Percentiles rank a stretch among this genome's conserved stretches.
Evolutionary conservation across 1,140 invertebrate genomes (phyloP).

Genomic region (Saccostrea cuccullata): DNA sequence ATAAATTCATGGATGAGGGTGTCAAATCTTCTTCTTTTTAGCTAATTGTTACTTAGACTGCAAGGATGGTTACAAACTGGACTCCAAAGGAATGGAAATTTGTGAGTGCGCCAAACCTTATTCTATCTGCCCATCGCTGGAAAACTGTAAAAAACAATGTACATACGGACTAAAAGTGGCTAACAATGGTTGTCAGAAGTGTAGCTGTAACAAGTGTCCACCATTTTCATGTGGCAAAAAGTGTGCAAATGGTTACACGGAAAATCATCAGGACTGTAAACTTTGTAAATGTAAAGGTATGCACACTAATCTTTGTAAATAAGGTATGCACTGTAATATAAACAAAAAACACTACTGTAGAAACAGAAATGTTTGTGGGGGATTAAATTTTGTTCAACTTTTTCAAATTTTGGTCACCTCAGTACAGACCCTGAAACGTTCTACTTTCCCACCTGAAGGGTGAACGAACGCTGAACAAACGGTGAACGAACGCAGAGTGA

Average conservation of each 20-base stretch:
- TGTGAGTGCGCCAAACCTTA: slow-evolving; percentile 74
- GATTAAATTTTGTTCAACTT: no score
- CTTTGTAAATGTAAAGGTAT: slow-evolving; percentile 80
- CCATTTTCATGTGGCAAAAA: slow-evolving; percentile 77
- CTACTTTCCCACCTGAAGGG: no score
- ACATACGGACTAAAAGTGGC: slow-evolving; percentile 72
- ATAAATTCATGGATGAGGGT: no score
- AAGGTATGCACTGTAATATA: no score
- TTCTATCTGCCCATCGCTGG: slow-evolving; percentile 74
- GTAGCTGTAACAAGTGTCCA: slow-evolving; percentile 70
- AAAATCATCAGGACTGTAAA: slow-evolving; percentile 80
- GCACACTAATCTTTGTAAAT: not conserved
- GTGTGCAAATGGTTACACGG: slow-evolving; percentile 79
- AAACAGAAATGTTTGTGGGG: no score
- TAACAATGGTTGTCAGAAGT: slow-evolving; percentile 66
- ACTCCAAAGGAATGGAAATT: slow-evolving; percentile 70
- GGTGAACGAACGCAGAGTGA: no score
- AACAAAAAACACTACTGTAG: no score
- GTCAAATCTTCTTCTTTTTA: slow-evolving; percentile 51
- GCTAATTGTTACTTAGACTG: slow-evolving; percentile 77
- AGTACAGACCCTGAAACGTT: no score
- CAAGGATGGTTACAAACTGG: slow-evolving; percentile 70
- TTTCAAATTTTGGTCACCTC: no score
- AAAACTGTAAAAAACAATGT: slow-evolving; percentile 76
- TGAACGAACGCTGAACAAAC: no score